Base-by-base conservation (phyloP, 2,888 invertebrate species). In the Maniola hyperantus region DNA sequence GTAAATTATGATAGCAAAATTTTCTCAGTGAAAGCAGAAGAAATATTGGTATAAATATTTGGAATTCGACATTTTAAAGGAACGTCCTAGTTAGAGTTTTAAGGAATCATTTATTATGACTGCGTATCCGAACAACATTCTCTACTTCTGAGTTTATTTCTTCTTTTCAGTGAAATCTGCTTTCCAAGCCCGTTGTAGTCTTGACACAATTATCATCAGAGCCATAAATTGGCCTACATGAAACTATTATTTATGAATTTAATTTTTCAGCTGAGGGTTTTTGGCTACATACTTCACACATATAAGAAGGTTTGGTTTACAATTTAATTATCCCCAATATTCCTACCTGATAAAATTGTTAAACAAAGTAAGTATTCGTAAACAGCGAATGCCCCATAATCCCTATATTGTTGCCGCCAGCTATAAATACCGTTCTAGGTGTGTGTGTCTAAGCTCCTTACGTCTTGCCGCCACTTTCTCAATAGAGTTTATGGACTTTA, bases 381-480 rank as follows among this genome's bases (percentile, higher is more conserved):
- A 44, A 15, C 39, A 46, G 39, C 26, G 15, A 6, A 55, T 39
- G 18, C n/a, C 18, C 26, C 57, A 39, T 60, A 66, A 66, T 66
- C 55, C 54, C n/a, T 50, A 42, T 64, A 64, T 57, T 64, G 51
- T 65, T 39, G 51, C 50, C 50, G 50, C 48, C 55, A 15, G 48
- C 61, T 66, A 66, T 66, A 66, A 66, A 62, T 66, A 66, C 48
- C 36, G 10, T 26, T 42, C 42, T 18, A 6, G 53, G 63, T 67
- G 62, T 55, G 44, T 63, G 26, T 34, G 59, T 50, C 34, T 63
- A 67, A 59, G 44, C 39, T 15, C 53, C 57, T 34, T n/a, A 57
- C 48, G 18, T 46, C 20, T 42, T 44, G 39, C 18, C 58, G 46
- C 51, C 44, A 34, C 39, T 15, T 26, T 55, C n/a, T 57, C 50